These are phyloP conservation scores for Triplophysa rosa DNA, from an alignment of 2,113 vertebrate genomes.

Conservation along the genomic window DNA sequence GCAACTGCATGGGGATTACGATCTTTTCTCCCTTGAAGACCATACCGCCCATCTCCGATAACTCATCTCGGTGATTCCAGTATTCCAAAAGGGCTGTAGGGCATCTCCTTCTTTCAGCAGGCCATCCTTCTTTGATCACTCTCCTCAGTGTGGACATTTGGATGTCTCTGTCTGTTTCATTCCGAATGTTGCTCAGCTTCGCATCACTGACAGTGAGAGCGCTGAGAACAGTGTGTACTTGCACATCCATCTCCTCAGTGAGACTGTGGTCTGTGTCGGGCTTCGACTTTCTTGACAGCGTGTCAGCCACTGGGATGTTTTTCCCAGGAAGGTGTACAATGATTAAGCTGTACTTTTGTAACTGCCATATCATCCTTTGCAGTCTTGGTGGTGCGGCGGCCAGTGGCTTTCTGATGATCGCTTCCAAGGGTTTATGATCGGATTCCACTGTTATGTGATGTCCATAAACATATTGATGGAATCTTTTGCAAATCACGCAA, in stretches of 20 bases:
- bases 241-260: constrained; percentile 43
- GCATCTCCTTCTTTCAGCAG: too few species aligned
- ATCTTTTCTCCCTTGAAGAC: too few species aligned
- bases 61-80: too few species aligned
- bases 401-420: constrained; percentile 33
- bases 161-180: background rate
- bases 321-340: constrained; percentile 40
- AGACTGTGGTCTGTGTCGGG: background rate
- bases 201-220: constrained; percentile 25
- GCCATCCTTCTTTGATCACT: too few species aligned
- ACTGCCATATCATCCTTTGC: constrained; percentile 44
- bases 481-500: constrained; percentile 37
- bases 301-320: constrained; percentile 37
- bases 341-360: constrained; percentile 42
- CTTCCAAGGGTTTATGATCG: constrained; percentile 46
- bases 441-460: background rate
- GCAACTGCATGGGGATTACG: too few species aligned
- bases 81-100: too few species aligned
- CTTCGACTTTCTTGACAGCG: constrained; percentile 28
- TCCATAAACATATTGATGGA: constrained; percentile 43
- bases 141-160: too few species aligned
- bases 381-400: constrained; percentile 30
- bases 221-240: constrained; percentile 9
- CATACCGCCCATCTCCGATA: too few species aligned
- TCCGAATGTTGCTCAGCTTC: constrained; percentile 1